Percentiles rank a stretch among this genome's conserved stretches.
Evolutionary conservation across 2,888 invertebrate genomes (phyloP).

Genomic region (Tineola bisselliella): DNA sequence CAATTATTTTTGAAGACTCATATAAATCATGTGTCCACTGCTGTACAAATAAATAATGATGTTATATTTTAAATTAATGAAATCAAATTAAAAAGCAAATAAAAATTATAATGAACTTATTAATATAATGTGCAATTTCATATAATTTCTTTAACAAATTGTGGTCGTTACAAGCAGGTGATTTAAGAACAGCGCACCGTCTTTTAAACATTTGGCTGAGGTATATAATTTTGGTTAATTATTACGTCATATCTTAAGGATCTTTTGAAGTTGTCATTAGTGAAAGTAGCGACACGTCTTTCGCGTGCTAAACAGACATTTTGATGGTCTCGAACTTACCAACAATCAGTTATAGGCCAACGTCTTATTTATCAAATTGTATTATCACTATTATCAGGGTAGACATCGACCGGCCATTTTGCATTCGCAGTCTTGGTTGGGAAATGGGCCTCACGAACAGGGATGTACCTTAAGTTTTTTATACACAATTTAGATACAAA

Average conservation of each 20-base stretch:
- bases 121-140: background rate
- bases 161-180: conserved; percentile 2
- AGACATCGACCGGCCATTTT: conserved; percentile 15
- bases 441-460: conserved; percentile 19
- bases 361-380: conserved; percentile 32
- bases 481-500: conserved; percentile 25
- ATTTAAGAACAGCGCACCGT: background rate
- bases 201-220: background rate
- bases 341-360: conserved; percentile 23
- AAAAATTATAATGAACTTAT: no score
- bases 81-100: no score
- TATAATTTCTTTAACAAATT: conserved; percentile 1
- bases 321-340: conserved; percentile 23
- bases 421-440: conserved; percentile 5
- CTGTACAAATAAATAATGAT: no score
- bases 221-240: conserved; percentile 4
- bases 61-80: no score
- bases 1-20: no score
- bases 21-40: no score
- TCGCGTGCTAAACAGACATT: conserved; percentile 33
- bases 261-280: background rate
- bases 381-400: conserved; percentile 19
- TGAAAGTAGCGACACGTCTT: conserved; percentile 15
- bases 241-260: conserved; percentile 8
- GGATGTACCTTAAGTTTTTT: conserved; percentile 55